A percentile compares a stretch with the other conserved stretches of the same genome.
These are phyloP conservation scores for Hyles euphorbiae DNA, from an alignment of 1,140 invertebrate species.

Conservation along the genomic window DNA sequence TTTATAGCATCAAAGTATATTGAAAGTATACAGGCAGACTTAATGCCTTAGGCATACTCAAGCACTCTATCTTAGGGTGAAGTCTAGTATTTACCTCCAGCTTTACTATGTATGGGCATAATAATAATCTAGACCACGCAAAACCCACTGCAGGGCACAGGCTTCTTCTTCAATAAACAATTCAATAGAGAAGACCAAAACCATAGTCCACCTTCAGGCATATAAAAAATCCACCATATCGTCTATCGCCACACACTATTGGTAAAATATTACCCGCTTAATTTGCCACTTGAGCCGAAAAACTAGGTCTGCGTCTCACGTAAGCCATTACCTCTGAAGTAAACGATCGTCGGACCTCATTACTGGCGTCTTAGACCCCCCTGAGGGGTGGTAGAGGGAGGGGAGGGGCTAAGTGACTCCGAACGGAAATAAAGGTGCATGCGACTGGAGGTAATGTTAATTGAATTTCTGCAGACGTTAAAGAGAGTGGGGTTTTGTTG, in stretches of 20 bases:
- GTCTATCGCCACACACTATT: not conserved
- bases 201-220: too few relatives aligned
- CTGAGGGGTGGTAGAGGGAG: slow-evolving; percentile 17
- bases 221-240: too few relatives aligned
- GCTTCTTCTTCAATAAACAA: too few relatives aligned
- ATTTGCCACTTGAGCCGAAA: slow-evolving; percentile 10
- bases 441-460: slow-evolving; percentile 75
- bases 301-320: slow-evolving; percentile 46
- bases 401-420: slow-evolving; percentile 61
- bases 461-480: slow-evolving; percentile 74
- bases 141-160: too few relatives aligned
- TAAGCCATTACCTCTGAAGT: slow-evolving; percentile 70
- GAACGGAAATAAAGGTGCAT: slow-evolving; percentile 75
- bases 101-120: not conserved
- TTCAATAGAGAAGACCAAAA: too few relatives aligned
- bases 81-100: not conserved
- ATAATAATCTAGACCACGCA: too few relatives aligned
- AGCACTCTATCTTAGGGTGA: not conserved
- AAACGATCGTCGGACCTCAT: slow-evolving; percentile 72
- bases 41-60: too few relatives aligned
- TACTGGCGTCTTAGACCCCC: slow-evolving; percentile 56
- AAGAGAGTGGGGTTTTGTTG: slow-evolving; percentile 32
- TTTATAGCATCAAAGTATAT: too few relatives aligned
- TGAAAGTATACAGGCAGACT: too few relatives aligned
- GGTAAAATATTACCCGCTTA: not conserved